A percentile compares a stretch with the other conserved stretches of the same genome.
Conservation (phyloP, 2,797 vertebrate genomes). For the Scleropages formosus region DNA sequence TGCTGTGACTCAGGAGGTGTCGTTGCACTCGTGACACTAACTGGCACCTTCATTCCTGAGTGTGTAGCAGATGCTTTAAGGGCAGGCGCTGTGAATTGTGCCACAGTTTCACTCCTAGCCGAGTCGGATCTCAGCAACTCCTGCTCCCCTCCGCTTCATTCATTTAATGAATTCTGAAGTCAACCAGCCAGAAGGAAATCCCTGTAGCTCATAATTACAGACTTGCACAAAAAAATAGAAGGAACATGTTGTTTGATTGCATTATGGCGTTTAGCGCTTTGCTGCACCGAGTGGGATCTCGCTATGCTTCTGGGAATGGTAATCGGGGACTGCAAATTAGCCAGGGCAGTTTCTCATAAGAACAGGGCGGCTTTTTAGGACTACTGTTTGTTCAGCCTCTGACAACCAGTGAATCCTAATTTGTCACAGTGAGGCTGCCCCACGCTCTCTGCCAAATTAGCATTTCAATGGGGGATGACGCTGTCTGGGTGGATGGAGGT, state of each 20-base stretch:
- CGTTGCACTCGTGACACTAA: neutral
- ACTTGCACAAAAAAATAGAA: neutral
- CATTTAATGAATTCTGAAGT: slow-evolving; percentile 45
- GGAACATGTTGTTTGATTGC: slow-evolving; percentile 21
- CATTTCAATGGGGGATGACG: slow-evolving; percentile 50
- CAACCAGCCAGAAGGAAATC: slow-evolving; percentile 40
- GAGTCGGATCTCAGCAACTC: neutral
- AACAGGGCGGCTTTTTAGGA: slow-evolving; percentile 42
- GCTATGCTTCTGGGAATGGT: neutral
- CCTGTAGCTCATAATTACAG: slow-evolving; percentile 33
- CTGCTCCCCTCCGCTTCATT: slow-evolving; percentile 32
- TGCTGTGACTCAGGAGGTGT: neutral
- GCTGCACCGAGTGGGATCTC: neutral
- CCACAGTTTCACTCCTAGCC: neutral
- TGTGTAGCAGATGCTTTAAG: neutral
- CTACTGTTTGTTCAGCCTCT: slow-evolving; percentile 51
- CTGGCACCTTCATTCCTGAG: neutral
- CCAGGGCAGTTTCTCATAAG: slow-evolving; percentile 19
- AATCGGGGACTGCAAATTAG: slow-evolving; percentile 24
- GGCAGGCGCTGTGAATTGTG: too few species aligned
- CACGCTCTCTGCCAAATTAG: slow-evolving; percentile 46
- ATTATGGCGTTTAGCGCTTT: slow-evolving; percentile 14
- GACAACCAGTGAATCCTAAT: slow-evolving; percentile 57
- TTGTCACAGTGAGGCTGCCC: slow-evolving; percentile 51
- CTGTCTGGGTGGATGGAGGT: slow-evolving; percentile 47